These are phyloP conservation scores for Pogonus chalceus DNA, from an alignment of 1,140 invertebrate species.

Conservation along the genomic window DNA sequence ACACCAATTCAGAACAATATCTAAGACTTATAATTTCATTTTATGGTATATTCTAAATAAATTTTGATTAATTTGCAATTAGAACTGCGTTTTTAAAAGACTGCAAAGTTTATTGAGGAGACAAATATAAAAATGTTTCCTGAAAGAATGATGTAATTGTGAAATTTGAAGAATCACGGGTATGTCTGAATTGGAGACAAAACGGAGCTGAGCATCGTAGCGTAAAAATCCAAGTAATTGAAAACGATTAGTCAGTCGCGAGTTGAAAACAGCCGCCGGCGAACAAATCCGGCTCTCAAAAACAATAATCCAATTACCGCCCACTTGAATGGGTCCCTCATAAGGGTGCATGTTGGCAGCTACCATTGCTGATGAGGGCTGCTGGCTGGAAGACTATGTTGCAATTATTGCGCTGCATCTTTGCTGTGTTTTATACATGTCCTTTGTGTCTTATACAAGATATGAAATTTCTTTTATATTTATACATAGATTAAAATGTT, in stretches of 20 bases:
- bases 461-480: no score
- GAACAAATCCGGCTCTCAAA: conserved; percentile 3
- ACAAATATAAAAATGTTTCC: no score
- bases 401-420: no score
- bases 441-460: no score
- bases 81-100: not conserved
- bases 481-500: no score
- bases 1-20: no score
- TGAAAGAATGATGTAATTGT: not conserved
- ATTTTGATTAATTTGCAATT: not conserved
- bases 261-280: not conserved
- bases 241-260: conserved; percentile 4
- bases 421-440: no score
- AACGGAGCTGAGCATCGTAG: not conserved
- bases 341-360: not conserved
- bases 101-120: no score
- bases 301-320: conserved; percentile 4
- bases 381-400: no score
- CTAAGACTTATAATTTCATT: no score
- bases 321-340: not conserved
- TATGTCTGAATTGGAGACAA: not conserved
- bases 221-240: conserved; percentile 1
- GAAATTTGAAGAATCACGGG: not conserved
- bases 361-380: no score
- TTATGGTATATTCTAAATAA: not conserved